Percentiles rank a stretch among this genome's conserved stretches.
phyloP scores from a whole-genome alignment of 2,888 invertebrate genomes.

The Erebia ligea region DNA sequence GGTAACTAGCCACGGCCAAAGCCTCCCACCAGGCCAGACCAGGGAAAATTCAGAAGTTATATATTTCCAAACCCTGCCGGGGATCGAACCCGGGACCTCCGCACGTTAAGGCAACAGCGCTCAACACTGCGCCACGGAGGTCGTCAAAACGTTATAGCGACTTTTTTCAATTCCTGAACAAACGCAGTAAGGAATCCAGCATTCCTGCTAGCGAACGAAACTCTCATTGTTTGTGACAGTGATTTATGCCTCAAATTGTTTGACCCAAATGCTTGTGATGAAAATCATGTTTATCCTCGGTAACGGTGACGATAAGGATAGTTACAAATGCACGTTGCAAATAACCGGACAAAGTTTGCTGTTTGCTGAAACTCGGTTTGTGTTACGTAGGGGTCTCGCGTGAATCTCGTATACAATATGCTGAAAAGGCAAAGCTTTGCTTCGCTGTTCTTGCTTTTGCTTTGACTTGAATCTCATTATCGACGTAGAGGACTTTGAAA shows the following conservation, averaged over 20 bases:
- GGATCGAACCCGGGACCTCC: no score
- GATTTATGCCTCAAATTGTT: conserved; percentile 4
- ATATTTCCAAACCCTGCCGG: no score
- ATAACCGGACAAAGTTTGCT: conserved; percentile 59
- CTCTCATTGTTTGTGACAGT: not conserved
- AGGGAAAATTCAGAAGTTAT: no score
- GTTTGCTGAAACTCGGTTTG: conserved; percentile 55
- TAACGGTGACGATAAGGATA: conserved; percentile 65
- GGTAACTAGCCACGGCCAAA: no score
- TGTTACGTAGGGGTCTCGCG: conserved; percentile 5
- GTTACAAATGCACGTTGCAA: conserved; percentile 70
- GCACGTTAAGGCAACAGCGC: no score
- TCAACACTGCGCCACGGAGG: no score
- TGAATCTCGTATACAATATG: not conserved
- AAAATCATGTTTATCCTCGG: conserved; percentile 63
- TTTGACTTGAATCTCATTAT: conserved; percentile 1
- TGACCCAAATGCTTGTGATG: conserved; percentile 62
- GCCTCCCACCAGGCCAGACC: no score
- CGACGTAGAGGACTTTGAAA: not conserved
- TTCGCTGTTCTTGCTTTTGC: conserved; percentile 4
- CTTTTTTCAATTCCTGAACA: not conserved
- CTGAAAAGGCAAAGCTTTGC: conserved; percentile 1
- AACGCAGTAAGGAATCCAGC: not conserved
- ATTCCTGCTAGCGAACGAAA: not conserved
- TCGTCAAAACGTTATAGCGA: no score